Evolutionary conservation across 2,797 vertebrate species (phyloP), one percentile per base, ranked within the genome.

Genomic region (Phoeniculus purpureus): DNA sequence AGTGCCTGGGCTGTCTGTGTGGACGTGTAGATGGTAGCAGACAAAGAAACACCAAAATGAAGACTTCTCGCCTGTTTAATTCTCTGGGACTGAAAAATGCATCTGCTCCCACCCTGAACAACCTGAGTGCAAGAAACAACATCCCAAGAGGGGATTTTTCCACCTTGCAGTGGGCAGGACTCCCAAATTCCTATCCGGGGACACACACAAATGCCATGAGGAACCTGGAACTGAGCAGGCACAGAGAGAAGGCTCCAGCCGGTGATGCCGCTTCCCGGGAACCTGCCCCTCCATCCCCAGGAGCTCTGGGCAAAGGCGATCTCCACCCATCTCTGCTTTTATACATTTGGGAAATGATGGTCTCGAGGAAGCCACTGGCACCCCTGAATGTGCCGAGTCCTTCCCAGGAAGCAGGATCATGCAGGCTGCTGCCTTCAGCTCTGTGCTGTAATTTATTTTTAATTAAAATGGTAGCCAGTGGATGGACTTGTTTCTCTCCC

Each of bases 1-100:
- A 89, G 92, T 92, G 83, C 87, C 92, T 66, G 93, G 90, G 89
- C 81, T 79, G 64, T 71, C 7, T 2, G 27, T 7, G 37, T 3
- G 70, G 89, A 91, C 65, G 85, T 86, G 87, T 94, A 96, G 96
- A 95, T 97, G 96, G 95, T 96, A 96, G 96, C 96, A 97, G 96
- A 97, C 96, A 95, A 94, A 93, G 84, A 92, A 84, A 91, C 81
- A 64, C 60, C 59, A 52, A 55, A 76, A 85, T 55, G 9, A 40
- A 77, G 78, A 72, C 90, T 48, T 88, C 52, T 88, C 61, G 59
- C 58, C 74, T 2, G 1, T 51, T 79, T 27, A 48, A n/a, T 72
- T 80, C 81, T 90, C 78, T 87, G 74, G 59, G 72, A 87, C 54
- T 91, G 83, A 87, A 87, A 90, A 94, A 40, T 0, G 0, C 59